A percentile compares a stretch with the other conserved stretches of the same genome.
These are phyloP conservation scores for Hydraecia micacea DNA, from an alignment of 2,888 invertebrate genomes.

Conservation along the genomic window DNA sequence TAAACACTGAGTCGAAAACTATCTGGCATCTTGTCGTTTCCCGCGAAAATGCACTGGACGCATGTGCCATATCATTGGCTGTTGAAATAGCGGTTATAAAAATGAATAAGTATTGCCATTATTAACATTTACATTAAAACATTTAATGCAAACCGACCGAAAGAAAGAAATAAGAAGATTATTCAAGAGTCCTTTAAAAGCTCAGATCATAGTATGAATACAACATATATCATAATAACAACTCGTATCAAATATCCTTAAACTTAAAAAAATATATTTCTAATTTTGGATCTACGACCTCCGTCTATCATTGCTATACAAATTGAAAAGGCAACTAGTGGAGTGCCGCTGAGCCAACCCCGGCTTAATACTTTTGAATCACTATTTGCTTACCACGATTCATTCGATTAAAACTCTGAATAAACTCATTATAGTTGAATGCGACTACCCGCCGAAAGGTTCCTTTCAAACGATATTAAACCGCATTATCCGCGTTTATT, in stretches of 20 bases:
- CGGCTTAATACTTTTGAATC: conserved; percentile 71
- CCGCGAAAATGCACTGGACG: not conserved
- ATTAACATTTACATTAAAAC: not conserved
- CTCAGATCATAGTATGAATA: not conserved
- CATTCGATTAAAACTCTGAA: conserved; percentile 89
- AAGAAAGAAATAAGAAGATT: not conserved
- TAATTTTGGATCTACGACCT: conserved; percentile 35
- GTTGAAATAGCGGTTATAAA: not conserved
- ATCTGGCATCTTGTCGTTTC: not conserved
- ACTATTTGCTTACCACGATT: conserved; percentile 88
- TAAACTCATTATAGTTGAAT: conserved; percentile 89
- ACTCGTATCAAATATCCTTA: not conserved
- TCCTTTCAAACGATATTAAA: conserved; percentile 89
- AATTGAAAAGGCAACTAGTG: conserved; percentile 63
- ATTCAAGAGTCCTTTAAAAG: too few relatives aligned
- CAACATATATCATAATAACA: not conserved
- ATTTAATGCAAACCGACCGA: not conserved
- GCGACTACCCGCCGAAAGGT: conserved; percentile 88
- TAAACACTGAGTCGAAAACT: not conserved
- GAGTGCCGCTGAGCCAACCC: conserved; percentile 63
- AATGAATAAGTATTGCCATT: not conserved
- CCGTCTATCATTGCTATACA: conserved; percentile 37
- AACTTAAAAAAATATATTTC: conserved; percentile 11
- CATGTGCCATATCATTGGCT: not conserved
- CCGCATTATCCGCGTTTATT: conserved; percentile 89